phyloP scores from a whole-genome alignment of 2,888 invertebrate species.

The Megalurothrips usitatus region DNA sequence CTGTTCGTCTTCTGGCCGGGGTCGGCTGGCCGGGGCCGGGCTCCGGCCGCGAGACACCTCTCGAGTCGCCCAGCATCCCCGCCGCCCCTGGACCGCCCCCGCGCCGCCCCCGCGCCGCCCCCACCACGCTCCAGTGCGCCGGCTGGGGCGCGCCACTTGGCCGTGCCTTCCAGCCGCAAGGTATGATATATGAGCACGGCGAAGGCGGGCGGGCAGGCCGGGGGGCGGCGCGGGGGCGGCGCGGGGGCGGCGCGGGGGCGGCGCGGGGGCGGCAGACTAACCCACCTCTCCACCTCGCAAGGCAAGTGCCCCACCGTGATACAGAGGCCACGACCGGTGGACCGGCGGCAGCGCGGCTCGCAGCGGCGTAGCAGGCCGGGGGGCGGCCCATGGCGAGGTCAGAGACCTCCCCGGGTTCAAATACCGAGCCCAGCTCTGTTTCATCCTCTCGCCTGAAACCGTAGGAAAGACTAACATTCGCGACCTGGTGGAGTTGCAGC shows the following conservation, averaged over 20 bases:
- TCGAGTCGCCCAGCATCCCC: background rate
- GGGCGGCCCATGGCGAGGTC: too few relatives aligned
- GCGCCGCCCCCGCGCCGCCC: background rate
- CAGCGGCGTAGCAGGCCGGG: too few relatives aligned
- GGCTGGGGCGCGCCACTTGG: slow-evolving; percentile 18
- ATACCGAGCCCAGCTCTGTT: too few relatives aligned
- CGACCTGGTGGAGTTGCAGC: too few relatives aligned
- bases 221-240: background rate
- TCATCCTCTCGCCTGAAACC: too few relatives aligned
- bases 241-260: background rate
- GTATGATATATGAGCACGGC: slow-evolving; percentile 7
- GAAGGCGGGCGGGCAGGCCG: background rate
- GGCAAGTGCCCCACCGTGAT: background rate
- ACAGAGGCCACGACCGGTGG: background rate
- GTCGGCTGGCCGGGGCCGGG: background rate
- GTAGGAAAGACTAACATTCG: too few relatives aligned
- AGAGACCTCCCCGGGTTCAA: too few relatives aligned
- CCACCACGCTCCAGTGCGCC: background rate
- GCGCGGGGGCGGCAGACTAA: background rate
- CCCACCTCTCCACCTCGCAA: background rate
- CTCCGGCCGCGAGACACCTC: background rate
- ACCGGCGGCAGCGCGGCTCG: background rate
- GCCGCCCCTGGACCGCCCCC: background rate
- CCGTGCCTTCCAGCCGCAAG: background rate
- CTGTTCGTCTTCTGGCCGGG: background rate